A percentile compares a stretch with the other conserved stretches of the same genome.
Conservation (phyloP, 2,888 invertebrate genomes). For the Neoascia interrupta region DNA sequence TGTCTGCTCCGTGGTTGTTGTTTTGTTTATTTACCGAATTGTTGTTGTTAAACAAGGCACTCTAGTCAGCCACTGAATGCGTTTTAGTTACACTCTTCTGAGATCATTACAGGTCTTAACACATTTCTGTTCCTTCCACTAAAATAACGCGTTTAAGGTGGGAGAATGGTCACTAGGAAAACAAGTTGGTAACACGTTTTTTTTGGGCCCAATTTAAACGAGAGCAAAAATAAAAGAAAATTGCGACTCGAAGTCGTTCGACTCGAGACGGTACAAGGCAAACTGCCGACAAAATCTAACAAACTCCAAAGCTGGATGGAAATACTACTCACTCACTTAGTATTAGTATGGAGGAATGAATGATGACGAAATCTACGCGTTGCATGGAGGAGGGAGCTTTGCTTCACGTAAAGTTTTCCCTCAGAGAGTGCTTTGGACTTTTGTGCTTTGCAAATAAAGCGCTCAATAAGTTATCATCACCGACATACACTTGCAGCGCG, state of each 20-base stretch:
- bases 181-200: slow-evolving; percentile 49
- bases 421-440: slow-evolving; percentile 42
- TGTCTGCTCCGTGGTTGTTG: slow-evolving; percentile 3
- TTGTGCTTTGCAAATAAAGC: not conserved
- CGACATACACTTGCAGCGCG: not conserved
- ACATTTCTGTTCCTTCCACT: slow-evolving; percentile 8
- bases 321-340: not conserved
- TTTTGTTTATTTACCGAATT: not conserved
- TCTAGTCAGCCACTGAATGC: not conserved
- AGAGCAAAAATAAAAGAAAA: not conserved
- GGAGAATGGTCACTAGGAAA: slow-evolving; percentile 1
- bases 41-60: slow-evolving; percentile 6
- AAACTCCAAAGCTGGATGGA: slow-evolving; percentile 16
- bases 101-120: slow-evolving; percentile 11
- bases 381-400: no score
- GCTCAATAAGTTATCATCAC: no score
- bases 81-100: no score
- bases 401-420: not conserved
- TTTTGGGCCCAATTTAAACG: slow-evolving; percentile 48
- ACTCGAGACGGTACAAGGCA: slow-evolving; percentile 31
- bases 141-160: not conserved
- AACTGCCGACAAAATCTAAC: slow-evolving; percentile 56
- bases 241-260: slow-evolving; percentile 13
- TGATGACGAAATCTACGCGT: no score
- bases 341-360: no score